Base-by-base conservation (phyloP, 2,888 invertebrate species). In the Pilophorus perplexus region DNA sequence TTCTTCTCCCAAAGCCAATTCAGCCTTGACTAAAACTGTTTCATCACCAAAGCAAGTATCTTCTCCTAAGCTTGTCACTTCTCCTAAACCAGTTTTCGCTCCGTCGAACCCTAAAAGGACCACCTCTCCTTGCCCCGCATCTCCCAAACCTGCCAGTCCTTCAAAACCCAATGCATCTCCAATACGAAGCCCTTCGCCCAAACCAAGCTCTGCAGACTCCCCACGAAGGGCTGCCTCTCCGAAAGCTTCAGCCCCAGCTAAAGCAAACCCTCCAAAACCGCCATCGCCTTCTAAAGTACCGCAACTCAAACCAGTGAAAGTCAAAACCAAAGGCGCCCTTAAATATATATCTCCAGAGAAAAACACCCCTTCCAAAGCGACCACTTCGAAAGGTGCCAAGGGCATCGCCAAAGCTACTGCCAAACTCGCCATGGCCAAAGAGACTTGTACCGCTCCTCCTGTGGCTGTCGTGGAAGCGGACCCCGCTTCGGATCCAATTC, bases 391-490 rank as follows among this genome's bases (percentile, higher is more conserved):
- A 46, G 62, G 62, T 27, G 46, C 62, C 4, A 62, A 62, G 14
- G 48, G 46, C 1, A 48, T 62, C n/a, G 62, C 62, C 2, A 62
- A 62, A 20, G 62, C 62, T 4, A 33, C 20, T 5, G 62, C 62
- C 2, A 62, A 62, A 48, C 20, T 62, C 6, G 62, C 62, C 16
- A 48, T 62, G 62, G 62, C 46, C 14, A 44, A 62, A 33, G 62
- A 59, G 33, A 25, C 16, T 5, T 16, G 25, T 8, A 8, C 42
- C 40, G 33, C 23, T 8, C 52, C 52, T 10, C 8, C 22, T 4
- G 6, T 18, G 2, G 25, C 14, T 14, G 22, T 42, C 10, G 25
- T 25, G 42, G 23, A 22, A 42, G 25, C 25, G 8, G 42, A 18
- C 5, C 25, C 14, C 12, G 18, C 40, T 40, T 16, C 14, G 12